phyloP scores from a whole-genome alignment of 1,140 invertebrate genomes.

The Hypsibius dujardini region DNA sequence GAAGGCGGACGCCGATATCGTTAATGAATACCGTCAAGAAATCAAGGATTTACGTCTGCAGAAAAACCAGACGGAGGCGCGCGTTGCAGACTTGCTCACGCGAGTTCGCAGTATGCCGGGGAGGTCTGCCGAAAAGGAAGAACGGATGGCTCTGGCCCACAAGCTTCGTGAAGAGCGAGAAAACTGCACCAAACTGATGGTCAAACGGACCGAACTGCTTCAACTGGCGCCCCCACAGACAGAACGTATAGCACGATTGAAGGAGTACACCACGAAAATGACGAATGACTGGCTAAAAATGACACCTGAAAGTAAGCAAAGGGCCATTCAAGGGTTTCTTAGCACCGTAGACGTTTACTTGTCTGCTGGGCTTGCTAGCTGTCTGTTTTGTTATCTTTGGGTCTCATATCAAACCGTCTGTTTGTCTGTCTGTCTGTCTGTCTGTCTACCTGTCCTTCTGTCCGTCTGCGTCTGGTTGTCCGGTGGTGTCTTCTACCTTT shows the following conservation, averaged over 20 bases:
- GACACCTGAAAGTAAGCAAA: constrained; percentile 5
- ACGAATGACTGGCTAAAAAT: constrained; percentile 6
- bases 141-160: background rate
- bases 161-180: constrained; percentile 7
- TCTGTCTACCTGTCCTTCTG: no score
- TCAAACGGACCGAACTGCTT: background rate
- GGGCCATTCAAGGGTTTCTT: background rate
- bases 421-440: no score
- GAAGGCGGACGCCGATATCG: background rate
- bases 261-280: background rate
- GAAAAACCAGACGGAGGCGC: constrained; percentile 10
- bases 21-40: background rate
- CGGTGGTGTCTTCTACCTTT: no score
- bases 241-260: background rate
- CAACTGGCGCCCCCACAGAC: background rate
- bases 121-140: background rate
- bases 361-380: no score
- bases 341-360: no score
- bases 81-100: background rate
- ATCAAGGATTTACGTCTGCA: background rate
- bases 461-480: no score
- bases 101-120: constrained; percentile 7
- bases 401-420: no score
- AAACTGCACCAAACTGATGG: background rate
- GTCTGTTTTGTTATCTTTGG: no score